Conservation (phyloP, 2,797 vertebrate genomes). For the Tympanoctomys barrerae region DNA sequence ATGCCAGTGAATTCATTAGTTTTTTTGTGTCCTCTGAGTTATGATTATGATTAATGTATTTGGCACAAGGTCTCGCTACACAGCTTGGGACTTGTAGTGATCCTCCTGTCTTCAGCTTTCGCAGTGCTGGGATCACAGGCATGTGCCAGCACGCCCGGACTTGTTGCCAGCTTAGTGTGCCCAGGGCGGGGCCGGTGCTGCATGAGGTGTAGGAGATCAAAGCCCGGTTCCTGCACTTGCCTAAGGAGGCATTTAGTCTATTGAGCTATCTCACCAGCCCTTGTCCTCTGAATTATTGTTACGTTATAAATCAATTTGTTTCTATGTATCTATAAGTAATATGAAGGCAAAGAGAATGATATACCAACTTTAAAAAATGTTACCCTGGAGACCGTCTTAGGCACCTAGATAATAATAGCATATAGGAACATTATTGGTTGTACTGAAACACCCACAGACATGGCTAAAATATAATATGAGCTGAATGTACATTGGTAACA, state of each 20-base stretch:
- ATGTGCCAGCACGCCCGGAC: too few relatives aligned
- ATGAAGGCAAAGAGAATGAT: slow-evolving; percentile 29
- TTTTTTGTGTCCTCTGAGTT: not conserved
- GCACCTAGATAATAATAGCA: not conserved
- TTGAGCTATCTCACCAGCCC: too few relatives aligned
- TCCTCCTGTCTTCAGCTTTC: too few relatives aligned
- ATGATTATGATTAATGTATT: too few relatives aligned
- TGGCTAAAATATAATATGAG: not conserved
- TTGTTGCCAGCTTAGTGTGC: too few relatives aligned
- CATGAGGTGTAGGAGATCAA: too few relatives aligned
- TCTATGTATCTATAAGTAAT: not conserved
- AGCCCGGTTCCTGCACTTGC: too few relatives aligned
- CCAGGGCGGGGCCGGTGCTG: too few relatives aligned
- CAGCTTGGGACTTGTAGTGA: too few relatives aligned
- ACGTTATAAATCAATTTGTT: not conserved
- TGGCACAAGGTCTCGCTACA: too few relatives aligned
- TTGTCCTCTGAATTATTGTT: not conserved
- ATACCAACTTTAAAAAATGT: slow-evolving; percentile 15
- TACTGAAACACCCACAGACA: not conserved
- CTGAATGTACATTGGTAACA: not conserved
- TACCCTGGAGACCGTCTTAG: not conserved
- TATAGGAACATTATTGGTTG: not conserved
- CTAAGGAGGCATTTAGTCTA: too few relatives aligned
- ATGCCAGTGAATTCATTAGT: not conserved
- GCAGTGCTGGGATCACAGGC: too few relatives aligned